Conservation (phyloP, 2,797 vertebrate genomes). For the Leptoclinus maculatus region DNA sequence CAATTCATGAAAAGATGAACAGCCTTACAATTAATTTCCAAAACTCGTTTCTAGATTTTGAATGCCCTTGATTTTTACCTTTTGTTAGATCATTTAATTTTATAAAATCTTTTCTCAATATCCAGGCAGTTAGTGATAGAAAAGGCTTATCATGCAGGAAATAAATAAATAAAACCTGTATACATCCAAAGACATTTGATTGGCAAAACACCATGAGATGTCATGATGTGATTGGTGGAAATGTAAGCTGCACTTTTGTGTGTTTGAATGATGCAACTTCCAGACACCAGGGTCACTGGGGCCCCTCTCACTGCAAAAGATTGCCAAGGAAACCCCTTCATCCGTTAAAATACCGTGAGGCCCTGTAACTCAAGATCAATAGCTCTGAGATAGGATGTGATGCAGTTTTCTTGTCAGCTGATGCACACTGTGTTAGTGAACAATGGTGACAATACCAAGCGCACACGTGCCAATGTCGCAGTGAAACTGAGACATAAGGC, state of each 20-base stretch:
- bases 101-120: background rate
- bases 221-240: constrained; percentile 53
- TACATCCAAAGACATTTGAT: constrained; percentile 54
- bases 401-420: constrained; percentile 76
- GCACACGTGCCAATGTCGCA: constrained; percentile 77
- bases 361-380: constrained; percentile 69
- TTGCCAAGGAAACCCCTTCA: constrained; percentile 68
- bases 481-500: constrained; percentile 82
- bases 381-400: constrained; percentile 72
- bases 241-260: constrained; percentile 53
- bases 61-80: background rate
- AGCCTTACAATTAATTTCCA: background rate
- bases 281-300: constrained; percentile 55
- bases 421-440: constrained; percentile 65
- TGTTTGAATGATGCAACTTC: constrained; percentile 81
- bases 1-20: background rate
- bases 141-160: background rate
- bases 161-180: constrained; percentile 7
- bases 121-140: background rate
- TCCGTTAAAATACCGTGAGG: constrained; percentile 74
- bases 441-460: constrained; percentile 70
- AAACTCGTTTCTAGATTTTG: constrained; percentile 1
- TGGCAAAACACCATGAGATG: constrained; percentile 42
- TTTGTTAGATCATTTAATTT: background rate
- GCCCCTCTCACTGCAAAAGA: constrained; percentile 46